Evolutionary conservation across 2,113 vertebrate genomes (phyloP).

Genomic region (Triplophysa siluroides): DNA sequence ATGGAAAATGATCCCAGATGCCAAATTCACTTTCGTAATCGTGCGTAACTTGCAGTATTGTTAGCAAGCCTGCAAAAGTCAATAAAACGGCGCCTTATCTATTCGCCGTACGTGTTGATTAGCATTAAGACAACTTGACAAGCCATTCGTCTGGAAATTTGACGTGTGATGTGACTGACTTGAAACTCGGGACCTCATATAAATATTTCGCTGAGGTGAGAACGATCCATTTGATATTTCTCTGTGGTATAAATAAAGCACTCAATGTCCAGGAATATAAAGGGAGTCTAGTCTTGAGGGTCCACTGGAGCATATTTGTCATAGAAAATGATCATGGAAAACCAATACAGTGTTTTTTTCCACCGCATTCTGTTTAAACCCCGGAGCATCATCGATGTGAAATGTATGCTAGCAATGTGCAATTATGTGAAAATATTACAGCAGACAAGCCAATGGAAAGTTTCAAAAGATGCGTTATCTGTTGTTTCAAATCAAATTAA

Average conservation of each 20-base stretch:
- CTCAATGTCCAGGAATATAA: slow-evolving; percentile 16
- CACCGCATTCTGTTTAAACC: slow-evolving; percentile 39
- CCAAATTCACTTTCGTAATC: slow-evolving; percentile 38
- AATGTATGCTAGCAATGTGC: slow-evolving; percentile 19
- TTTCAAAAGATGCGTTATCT: slow-evolving; percentile 10
- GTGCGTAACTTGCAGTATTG: background rate
- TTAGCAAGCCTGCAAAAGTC: slow-evolving; percentile 2
- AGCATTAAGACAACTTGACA: background rate
- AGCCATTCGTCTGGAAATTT: slow-evolving; percentile 15
- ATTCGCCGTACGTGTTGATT: background rate
- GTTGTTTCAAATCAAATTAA: slow-evolving; percentile 15
- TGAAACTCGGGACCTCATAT: slow-evolving; percentile 15
- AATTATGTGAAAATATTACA: slow-evolving; percentile 38
- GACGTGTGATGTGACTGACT: slow-evolving; percentile 26
- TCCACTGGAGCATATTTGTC: slow-evolving; percentile 22
- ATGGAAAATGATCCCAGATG: slow-evolving; percentile 19
- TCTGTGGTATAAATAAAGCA: slow-evolving; percentile 13
- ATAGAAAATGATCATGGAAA: slow-evolving; percentile 42
- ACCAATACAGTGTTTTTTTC: slow-evolving; percentile 16
- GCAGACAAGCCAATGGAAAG: slow-evolving; percentile 24
- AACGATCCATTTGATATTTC: slow-evolving; percentile 36
- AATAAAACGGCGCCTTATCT: background rate
- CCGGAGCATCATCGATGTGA: slow-evolving; percentile 24
- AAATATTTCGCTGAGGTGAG: slow-evolving; percentile 34
- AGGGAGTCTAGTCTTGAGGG: slow-evolving; percentile 17